phyloP scores from a whole-genome alignment of 2,888 invertebrate species.

The Polia nebulosa region DNA sequence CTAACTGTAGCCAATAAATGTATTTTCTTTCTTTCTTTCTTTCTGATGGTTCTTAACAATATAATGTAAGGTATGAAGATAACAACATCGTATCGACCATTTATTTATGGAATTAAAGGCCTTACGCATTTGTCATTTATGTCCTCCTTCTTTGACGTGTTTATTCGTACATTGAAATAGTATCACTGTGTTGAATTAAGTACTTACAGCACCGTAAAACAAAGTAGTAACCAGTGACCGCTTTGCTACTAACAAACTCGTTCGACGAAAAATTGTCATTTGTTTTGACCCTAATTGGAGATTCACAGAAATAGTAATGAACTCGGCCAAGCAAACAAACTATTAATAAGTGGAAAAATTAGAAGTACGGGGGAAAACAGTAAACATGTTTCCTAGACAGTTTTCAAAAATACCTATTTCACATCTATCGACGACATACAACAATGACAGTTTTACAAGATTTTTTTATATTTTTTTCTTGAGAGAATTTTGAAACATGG shows the following conservation, averaged over 20 bases:
- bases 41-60: too few species aligned
- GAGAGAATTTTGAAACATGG: constrained; percentile 3
- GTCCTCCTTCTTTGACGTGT: too few species aligned
- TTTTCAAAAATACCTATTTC: too few species aligned
- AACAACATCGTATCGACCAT: too few species aligned
- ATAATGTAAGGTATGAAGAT: too few species aligned
- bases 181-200: not conserved
- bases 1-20: too few species aligned
- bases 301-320: not conserved
- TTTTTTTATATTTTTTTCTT: constrained; percentile 8
- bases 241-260: not conserved
- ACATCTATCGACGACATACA: constrained; percentile 29
- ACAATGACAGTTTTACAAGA: constrained; percentile 2
- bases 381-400: not conserved
- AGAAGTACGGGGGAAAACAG: not conserved
- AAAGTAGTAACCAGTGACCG: not conserved
- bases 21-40: too few species aligned
- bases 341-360: not conserved
- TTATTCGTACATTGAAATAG: too few species aligned
- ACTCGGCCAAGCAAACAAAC: not conserved
- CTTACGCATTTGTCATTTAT: too few species aligned
- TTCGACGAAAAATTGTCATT: not conserved
- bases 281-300: too few species aligned
- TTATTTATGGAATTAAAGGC: too few species aligned
- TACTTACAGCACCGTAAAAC: not conserved